phyloP scores from a whole-genome alignment of 2,888 invertebrate species.

The Portevinia maculata region DNA sequence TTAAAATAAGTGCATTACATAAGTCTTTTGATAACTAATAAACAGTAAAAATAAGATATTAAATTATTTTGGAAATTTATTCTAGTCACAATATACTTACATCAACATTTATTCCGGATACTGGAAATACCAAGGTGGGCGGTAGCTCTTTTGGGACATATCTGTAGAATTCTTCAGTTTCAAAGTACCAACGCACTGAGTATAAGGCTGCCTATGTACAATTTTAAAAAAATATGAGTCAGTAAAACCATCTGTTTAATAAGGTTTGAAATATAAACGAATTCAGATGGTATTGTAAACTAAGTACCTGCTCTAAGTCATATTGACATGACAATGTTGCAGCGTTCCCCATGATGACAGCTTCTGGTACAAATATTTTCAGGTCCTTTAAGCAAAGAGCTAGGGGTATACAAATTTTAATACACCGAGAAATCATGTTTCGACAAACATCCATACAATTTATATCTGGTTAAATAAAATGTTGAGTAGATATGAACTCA shows the following conservation, averaged over 20 bases:
- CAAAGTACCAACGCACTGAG: conserved; percentile 87
- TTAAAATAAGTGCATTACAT: too few species aligned
- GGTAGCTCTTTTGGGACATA: conserved; percentile 85
- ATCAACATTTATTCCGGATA: conserved; percentile 85
- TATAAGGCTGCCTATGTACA: conserved; percentile 84
- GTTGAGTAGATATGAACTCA: too few species aligned
- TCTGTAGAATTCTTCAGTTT: conserved; percentile 86
- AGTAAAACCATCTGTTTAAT: neutral
- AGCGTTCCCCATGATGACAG: conserved; percentile 83
- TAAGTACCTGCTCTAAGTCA: conserved; percentile 82
- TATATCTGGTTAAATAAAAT: too few species aligned
- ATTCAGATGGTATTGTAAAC: neutral
- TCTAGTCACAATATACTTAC: too few species aligned
- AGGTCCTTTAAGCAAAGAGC: conserved; percentile 82
- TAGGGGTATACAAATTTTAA: conserved; percentile 51
- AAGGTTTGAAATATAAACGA: too few species aligned
- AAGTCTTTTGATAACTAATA: too few species aligned
- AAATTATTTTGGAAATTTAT: too few species aligned
- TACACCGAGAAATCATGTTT: neutral
- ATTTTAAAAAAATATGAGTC: conserved; percentile 34
- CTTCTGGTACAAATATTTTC: conserved; percentile 83
- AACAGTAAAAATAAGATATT: too few species aligned
- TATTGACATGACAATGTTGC: conserved; percentile 83
- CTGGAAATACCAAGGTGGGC: conserved; percentile 84
- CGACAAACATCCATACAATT: neutral